These are phyloP conservation scores for Gobius niger DNA, from an alignment of 2,113 vertebrate genomes.

Conservation along the genomic window DNA sequence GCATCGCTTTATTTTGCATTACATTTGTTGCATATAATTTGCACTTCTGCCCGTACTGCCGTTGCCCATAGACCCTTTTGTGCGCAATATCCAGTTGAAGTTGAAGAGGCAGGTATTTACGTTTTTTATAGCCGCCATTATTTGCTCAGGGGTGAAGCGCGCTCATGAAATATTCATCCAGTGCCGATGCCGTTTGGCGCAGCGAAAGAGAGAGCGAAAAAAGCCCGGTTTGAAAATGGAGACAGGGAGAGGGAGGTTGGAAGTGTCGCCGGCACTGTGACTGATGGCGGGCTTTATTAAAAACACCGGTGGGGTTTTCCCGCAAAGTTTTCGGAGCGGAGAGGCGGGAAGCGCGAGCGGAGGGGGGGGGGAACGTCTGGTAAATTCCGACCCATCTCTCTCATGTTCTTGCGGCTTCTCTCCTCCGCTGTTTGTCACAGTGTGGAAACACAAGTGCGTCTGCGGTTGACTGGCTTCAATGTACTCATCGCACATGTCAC, in stretches of 20 bases:
- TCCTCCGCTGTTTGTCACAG: conserved; percentile 24
- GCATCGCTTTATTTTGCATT: not conserved
- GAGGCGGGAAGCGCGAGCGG: conserved; percentile 29
- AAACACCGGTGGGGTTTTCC: conserved; percentile 40
- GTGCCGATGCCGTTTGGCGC: conserved; percentile 53
- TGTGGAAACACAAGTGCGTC: not conserved
- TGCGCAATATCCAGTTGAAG: conserved; percentile 3
- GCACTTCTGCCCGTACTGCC: not conserved
- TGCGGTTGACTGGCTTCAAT: not conserved
- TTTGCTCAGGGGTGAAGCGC: conserved; percentile 51
- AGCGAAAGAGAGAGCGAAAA: conserved; percentile 10
- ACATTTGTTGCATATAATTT: not conserved
- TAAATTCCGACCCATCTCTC: conserved; percentile 6
- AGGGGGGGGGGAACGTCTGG: conserved; percentile 10
- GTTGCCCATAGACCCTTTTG: not conserved
- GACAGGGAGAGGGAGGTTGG: conserved; percentile 1
- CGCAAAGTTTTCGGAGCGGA: conserved; percentile 8
- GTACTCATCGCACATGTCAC: not conserved
- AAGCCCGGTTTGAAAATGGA: conserved; percentile 7
- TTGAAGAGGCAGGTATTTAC: conserved; percentile 43
- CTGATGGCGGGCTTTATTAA: conserved; percentile 47
- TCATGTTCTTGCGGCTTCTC: conserved; percentile 17
- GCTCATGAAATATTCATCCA: conserved; percentile 61
- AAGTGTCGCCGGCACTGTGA: conserved; percentile 29
- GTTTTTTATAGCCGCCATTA: conserved; percentile 56